These are phyloP conservation scores for Asarcornis scutulata DNA, from an alignment of 2,113 vertebrate species.

Conservation along the genomic window DNA sequence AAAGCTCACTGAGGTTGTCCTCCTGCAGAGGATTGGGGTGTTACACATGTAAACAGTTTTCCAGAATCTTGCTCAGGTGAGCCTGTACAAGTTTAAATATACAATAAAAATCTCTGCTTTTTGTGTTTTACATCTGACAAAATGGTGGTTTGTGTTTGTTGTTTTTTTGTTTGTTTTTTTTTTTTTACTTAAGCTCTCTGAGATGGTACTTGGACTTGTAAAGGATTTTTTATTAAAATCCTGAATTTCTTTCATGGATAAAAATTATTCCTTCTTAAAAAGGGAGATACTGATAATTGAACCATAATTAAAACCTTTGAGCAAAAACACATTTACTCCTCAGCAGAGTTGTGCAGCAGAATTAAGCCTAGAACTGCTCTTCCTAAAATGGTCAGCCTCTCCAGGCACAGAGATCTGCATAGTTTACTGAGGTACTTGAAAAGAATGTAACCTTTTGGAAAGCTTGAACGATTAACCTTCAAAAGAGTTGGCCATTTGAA, in stretches of 20 bases:
- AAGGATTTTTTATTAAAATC: background rate
- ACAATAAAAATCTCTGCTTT: background rate
- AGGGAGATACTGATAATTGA: background rate
- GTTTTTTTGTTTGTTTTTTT: background rate
- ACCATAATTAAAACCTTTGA: background rate
- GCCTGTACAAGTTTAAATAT: background rate
- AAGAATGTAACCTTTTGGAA: background rate
- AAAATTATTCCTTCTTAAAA: background rate
- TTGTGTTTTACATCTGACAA: background rate
- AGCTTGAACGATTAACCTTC: background rate
- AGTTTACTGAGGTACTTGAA: background rate
- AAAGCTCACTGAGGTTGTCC: background rate
- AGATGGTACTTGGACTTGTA: background rate
- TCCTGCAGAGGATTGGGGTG: background rate
- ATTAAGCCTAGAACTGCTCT: background rate
- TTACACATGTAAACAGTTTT: background rate
- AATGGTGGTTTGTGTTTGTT: background rate
- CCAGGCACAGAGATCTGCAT: background rate
- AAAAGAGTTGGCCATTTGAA: background rate
- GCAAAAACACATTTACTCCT: background rate
- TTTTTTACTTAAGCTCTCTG: background rate
- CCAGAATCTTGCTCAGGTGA: background rate
- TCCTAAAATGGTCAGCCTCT: background rate
- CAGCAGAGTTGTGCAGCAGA: background rate
- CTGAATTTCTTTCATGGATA: background rate